Base-by-base conservation (phyloP, 2,797 vertebrate species). In the Tamandua tetradactyla region DNA sequence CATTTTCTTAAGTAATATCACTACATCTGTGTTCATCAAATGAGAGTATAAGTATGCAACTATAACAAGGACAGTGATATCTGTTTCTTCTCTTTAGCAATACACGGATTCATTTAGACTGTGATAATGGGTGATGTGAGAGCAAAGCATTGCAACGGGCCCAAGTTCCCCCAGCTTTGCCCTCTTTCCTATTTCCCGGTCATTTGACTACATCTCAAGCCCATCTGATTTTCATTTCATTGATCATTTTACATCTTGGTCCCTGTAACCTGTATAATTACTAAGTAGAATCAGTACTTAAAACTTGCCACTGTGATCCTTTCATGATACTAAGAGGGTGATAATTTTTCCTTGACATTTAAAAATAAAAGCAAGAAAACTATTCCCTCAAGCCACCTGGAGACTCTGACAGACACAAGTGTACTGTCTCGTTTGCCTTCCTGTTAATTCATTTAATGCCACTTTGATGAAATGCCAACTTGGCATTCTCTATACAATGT, bases 21-120 rank as follows among this genome's bases (percentile, higher is more conserved):
- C 30, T 2, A 12, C 20, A 27, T 32, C 7, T 30, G 1, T 20
- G 27, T 15, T 52, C 42, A 10, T 57, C 69, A n/a, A 35, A 44
- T 25, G 23, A 40, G 8, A 27, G 27, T 1, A 5, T 52, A 17
- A 13, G 47, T 2, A 1, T 0, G 2, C 7, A 14, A 11, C 17
- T 75, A 23, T 7, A 20, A 18, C 15, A 25, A 27, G 8, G 6
- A 35, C 30, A 5, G 7, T 27, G 9, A 23, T 3, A 5, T 2
- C 42, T 12, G 13, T n/a, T 13, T 18, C 64, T 37, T 11, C 80
- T 74, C 62, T 15, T 5, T 1, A 2, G 32, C 0, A 10, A 1
- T 2, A 7, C 13, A 14, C 23, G 0, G 4, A 22, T 47, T 10
- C 7, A 2, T 47, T 20, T 35, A 30, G 71, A 87, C 18, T 13